These are phyloP conservation scores for Galerucella calmariensis DNA, from an alignment of 2,888 invertebrate species.

Conservation along the genomic window DNA sequence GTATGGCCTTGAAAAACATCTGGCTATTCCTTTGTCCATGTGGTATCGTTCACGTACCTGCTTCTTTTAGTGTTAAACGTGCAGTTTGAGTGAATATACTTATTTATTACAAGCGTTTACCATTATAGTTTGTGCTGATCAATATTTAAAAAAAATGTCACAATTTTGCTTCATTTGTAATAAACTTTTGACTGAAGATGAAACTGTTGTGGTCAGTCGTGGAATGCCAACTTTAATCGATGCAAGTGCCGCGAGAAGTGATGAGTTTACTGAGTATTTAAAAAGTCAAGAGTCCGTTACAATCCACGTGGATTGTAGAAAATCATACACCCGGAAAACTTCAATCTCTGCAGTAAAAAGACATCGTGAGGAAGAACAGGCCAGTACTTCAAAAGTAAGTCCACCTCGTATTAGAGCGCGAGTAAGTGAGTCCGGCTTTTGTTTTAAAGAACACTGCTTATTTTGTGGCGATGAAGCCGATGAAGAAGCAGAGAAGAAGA, in stretches of 20 bases:
- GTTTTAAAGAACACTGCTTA: slow-evolving; percentile 51
- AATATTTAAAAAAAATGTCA: slow-evolving; percentile 1
- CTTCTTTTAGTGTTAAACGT: not conserved
- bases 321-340: slow-evolving; percentile 44
- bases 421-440: slow-evolving; percentile 34
- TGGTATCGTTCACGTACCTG: too few species aligned
- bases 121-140: not conserved
- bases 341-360: slow-evolving; percentile 54
- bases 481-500: slow-evolving; percentile 54
- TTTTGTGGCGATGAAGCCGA: slow-evolving; percentile 59
- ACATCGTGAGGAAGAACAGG: slow-evolving; percentile 54
- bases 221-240: slow-evolving; percentile 4
- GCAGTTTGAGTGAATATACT: not conserved
- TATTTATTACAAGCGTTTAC: not conserved
- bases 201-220: slow-evolving; percentile 7
- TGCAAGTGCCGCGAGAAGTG: slow-evolving; percentile 29
- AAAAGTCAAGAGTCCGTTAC: slow-evolving; percentile 40
- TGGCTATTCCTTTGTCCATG: too few species aligned
- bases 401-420: slow-evolving; percentile 53
- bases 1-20: too few species aligned
- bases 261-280: slow-evolving; percentile 31
- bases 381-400: slow-evolving; percentile 52
- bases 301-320: slow-evolving; percentile 51
- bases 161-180: too few species aligned
- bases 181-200: slow-evolving; percentile 3